Evolutionary conservation across 2,888 invertebrate species (phyloP).

Genomic region (Dastarcus helophoroides): DNA sequence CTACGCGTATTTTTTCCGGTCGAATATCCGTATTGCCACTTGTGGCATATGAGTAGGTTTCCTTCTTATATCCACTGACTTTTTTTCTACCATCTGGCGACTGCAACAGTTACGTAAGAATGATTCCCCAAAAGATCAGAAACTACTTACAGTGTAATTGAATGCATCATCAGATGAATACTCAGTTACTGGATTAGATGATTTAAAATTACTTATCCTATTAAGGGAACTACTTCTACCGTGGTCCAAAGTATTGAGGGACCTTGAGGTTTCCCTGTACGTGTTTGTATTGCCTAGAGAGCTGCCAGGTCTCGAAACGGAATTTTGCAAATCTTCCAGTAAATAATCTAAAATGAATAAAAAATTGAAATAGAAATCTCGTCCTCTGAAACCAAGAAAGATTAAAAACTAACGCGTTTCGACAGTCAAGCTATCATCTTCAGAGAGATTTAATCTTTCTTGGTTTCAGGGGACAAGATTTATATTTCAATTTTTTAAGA

Average conservation of each 20-base stretch:
- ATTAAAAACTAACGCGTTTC: neutral
- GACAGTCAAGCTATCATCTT: neutral
- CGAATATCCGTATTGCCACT: slow-evolving; percentile 18
- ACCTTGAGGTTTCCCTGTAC: slow-evolving; percentile 23
- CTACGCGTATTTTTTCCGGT: slow-evolving; percentile 31
- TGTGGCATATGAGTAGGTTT: slow-evolving; percentile 31
- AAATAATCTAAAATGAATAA: slow-evolving; percentile 29
- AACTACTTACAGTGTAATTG: slow-evolving; percentile 27
- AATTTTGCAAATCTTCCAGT: slow-evolving; percentile 36
- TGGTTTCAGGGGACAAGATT: neutral
- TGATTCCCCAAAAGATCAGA: neutral
- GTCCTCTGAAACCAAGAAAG: no score
- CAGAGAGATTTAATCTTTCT: neutral
- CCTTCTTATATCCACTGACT: slow-evolving; percentile 33
- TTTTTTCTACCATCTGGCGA: slow-evolving; percentile 34
- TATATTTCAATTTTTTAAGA: no score
- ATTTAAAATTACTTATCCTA: slow-evolving; percentile 27
- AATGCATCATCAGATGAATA: slow-evolving; percentile 35
- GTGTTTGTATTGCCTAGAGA: slow-evolving; percentile 26
- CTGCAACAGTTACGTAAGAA: slow-evolving; percentile 20
- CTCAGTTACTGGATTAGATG: slow-evolving; percentile 33
- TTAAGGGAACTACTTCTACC: slow-evolving; percentile 28
- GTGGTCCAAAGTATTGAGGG: slow-evolving; percentile 19
- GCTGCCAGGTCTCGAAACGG: slow-evolving; percentile 33
- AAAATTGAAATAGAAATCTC: no score